Evolutionary conservation across 2,888 invertebrate genomes (phyloP), one percentile per base, ranked within the genome.

Genomic region (Galeruca laticollis): DNA sequence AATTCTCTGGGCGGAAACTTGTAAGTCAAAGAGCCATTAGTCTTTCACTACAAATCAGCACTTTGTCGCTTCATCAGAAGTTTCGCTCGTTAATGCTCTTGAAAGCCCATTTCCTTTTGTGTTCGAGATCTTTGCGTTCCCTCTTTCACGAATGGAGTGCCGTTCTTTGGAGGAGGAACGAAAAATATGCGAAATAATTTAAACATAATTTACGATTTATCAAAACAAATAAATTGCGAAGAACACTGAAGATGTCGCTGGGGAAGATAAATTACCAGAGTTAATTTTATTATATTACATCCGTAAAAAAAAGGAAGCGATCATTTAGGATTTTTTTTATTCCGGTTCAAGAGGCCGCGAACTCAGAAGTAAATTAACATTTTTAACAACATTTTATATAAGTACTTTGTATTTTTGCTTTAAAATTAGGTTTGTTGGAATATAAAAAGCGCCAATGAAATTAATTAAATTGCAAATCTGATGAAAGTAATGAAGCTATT

Each of bases 21-120:
- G 80, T 79, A 81, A 82, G 81, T 83, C 83, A 80, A 77, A 83
- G 81, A 79, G 79, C 83, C 82, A 84, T 84, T 84, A 84, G 82
- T 84, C 83, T 82, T 82, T 83, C 80, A 75, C 79, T 79, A 81
- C 82, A 84, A 84, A 84, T 84, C 83, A 83, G 79, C 82, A 82
- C 81, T 82, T 82, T 82, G 82, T 84, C 83, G 81, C 79, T 78
- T 81, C 80, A 80, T 81, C 81, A 79, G 77, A 79, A 80, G 77
- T 79, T 78, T 79, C 74, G 70, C 72, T 73, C 72, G 72, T 73
- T 73, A 72, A 67, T 54, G 71, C 65, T 71, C 68, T 71, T 37
- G 61, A 69, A 63, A 63, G 70, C 70, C 70, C 63, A 57, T 64
- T 72, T 72, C 68, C 68, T 72, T 70, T 60, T 65, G 69, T 67